Conservation (phyloP, 2,888 invertebrate species). For the Sphaerophoria rueppellii region DNA sequence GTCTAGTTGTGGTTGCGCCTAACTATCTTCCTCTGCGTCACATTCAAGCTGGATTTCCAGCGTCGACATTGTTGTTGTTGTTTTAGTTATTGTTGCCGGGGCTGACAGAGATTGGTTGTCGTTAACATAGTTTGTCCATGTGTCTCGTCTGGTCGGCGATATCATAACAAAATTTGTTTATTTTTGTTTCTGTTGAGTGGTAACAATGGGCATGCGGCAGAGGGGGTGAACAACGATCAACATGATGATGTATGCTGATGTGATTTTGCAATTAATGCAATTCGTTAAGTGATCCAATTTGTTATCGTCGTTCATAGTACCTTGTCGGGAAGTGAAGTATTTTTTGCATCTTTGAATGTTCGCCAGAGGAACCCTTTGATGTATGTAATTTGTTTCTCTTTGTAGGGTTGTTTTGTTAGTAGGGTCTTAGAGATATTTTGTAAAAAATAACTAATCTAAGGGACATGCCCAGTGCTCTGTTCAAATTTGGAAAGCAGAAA, state of each 20-base stretch:
- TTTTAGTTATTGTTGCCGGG: background rate
- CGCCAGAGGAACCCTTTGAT: too few species aligned
- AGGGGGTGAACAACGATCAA: conserved; percentile 10
- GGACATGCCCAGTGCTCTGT: too few species aligned
- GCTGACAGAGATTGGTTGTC: conserved; percentile 49
- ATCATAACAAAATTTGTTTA: conserved; percentile 40
- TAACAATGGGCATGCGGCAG: background rate
- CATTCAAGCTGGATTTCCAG: background rate
- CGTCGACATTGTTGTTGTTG: conserved; percentile 24
- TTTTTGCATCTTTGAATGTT: too few species aligned
- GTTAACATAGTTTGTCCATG: conserved; percentile 53
- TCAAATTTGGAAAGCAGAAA: too few species aligned
- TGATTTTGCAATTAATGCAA: conserved; percentile 69
- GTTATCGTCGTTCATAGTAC: conserved; percentile 37
- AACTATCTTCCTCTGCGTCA: conserved; percentile 28
- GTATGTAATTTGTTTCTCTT: too few species aligned
- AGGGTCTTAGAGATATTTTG: too few species aligned
- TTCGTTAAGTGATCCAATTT: conserved; percentile 71
- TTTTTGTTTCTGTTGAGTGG: conserved; percentile 6
- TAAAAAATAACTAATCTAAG: too few species aligned
- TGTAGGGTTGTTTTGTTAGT: too few species aligned
- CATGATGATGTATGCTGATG: conserved; percentile 67
- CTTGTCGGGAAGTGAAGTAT: background rate
- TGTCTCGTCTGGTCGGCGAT: conserved; percentile 18
- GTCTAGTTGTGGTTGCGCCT: conserved; percentile 33